Evolutionary conservation across 1,140 invertebrate species (phyloP), one percentile per base, ranked within the genome.

Genomic region (Littorina saxatilis): DNA sequence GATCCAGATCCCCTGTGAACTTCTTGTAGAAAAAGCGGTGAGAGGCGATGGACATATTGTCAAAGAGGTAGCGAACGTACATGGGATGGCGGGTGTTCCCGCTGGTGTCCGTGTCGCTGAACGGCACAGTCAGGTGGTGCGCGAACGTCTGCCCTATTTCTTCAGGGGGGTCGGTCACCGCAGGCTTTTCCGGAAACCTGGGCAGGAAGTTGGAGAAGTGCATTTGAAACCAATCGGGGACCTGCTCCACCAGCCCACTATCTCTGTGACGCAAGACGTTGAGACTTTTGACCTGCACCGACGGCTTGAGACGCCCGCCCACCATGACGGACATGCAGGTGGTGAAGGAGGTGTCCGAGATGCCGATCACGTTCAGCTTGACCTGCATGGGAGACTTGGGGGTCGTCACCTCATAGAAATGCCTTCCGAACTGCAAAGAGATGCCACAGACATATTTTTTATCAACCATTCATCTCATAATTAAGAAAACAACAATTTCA

Each of bases 21-120:
- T 75, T 58, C n/a, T 37, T 50, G 68, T 82, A 86, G 61, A 86
- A 86, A 47, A 75, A 73, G 63, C 66, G 52, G 50, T 81, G 43
- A 23, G 85, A 79, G 29, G 85, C 85, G 40, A 86, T 84, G 75
- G 83, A 84, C 43, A 83, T 83, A 55, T 84, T 84, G 74, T 86
- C 85, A n/a, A 81, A 52, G 55, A 86, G 81, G 66, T 86, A 86
- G 13, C 83, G 61, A 0, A 83, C 55, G 63, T 86, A 86, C 4
- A 81, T 80, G 9, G 85, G 72, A 29, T 83, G 83, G n/a, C 79
- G 63, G 9, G 85, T 86, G n/a, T 79, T 35, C 4, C 85, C 81
- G 35, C 79, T 81, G 43, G 79, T 82, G 47, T 86, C 83, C 39
- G 83, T 83, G 63, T 86, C 85, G 35, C 77, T 79, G 23, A 79